Base-by-base conservation (phyloP, 2,888 invertebrate species). In the Tipula lateralis region DNA sequence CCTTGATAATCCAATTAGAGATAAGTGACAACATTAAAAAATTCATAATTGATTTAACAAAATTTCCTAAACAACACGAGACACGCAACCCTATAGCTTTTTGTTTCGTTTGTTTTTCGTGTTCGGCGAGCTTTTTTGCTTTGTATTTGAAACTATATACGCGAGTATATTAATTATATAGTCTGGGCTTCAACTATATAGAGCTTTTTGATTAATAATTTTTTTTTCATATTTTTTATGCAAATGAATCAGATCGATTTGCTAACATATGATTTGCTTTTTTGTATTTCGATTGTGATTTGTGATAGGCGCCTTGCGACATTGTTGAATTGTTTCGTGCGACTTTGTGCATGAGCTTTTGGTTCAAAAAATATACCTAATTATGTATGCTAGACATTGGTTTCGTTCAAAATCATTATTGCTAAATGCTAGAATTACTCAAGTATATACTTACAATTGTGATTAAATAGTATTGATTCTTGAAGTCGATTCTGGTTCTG, bases 21-120 rank as follows among this genome's bases (percentile, higher is more conserved):
- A 66, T 66, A 66, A 66, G 66, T 66, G 66, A 66, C 66, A 66
- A 66, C 66, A 66, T 66, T 66, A 66, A 66, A 66, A 66, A 66
- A 66, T 66, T 66, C 66, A 24, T 66, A 66, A 66, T 66, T 66
- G 66, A 66, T 66, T 66, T 66, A 66, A 66, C 66, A 66, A 66
- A 24, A 12, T 66, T 66, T 66, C 7, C 66, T 24, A 66, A 66
- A 24, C 66, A 66, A 7, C 24, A 24, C 66, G n/a, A 44, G 44
- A n/a, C 44, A 44, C 44, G 44, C 44, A 44, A 44, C n/a, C 13
- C 16, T n/a, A n/a, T n/a, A 16, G 44, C n/a, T 44, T 44, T 32
- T 44, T n/a, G n/a, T 16, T n/a, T 39, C 32, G 2, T 39, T 39
- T 39, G 13, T 39, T 39, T 39, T 39, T 12, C 2, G 9, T 12